Base-by-base conservation (phyloP, 2,797 vertebrate genomes). In the Miichthys miiuy region DNA sequence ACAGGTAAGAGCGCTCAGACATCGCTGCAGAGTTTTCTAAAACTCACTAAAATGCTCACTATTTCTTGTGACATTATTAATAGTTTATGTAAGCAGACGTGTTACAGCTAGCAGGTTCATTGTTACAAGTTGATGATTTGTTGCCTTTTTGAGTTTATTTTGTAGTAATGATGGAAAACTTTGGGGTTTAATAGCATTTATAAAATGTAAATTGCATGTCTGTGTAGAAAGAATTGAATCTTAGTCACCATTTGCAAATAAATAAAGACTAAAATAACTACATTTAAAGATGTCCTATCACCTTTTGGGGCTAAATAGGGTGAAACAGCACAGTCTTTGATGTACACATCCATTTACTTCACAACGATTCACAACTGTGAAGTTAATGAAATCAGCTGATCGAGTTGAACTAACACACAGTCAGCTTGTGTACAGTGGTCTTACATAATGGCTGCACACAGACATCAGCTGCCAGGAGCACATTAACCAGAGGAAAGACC, bases 1-100 rank as follows among this genome's bases (percentile, higher is more conserved):
- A 16, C 91, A 96, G 94, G 95, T 96, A 88, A 11, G 84, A 72
- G 1, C 2, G 0, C 16, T 56, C 12, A 57, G 12, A 56, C 16
- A 4, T 30, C 9, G 7, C 2, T 9, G 30, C 47, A 7, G 2
- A 56, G 16, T 56, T 27, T 17, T 7, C 13, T 25, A 14, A 55
- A 14, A 47, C 17, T 17, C 6, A 1, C 25, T 47, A n/a, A n/a
- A n/a, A n/a, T n/a, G 5, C 11, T 69, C 54, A 14, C 2, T 11
- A 20, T 25, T 48, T 12, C 14, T 42, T 14, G 3, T 18, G 5
- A 2, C 1, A 18, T 34, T 57, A 20, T 30, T 20, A 13, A 25
- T 54, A 54, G 14, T 54, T 54, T 17, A 17, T 14, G 14, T 20
- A 2, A 3, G 16, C 14, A 54, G 23, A 13, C 11, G 9, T 60